A percentile compares a stretch with the other conserved stretches of the same genome.
Conservation (phyloP, 2,888 invertebrate genomes). For the Scaptomyza caliginosa region DNA sequence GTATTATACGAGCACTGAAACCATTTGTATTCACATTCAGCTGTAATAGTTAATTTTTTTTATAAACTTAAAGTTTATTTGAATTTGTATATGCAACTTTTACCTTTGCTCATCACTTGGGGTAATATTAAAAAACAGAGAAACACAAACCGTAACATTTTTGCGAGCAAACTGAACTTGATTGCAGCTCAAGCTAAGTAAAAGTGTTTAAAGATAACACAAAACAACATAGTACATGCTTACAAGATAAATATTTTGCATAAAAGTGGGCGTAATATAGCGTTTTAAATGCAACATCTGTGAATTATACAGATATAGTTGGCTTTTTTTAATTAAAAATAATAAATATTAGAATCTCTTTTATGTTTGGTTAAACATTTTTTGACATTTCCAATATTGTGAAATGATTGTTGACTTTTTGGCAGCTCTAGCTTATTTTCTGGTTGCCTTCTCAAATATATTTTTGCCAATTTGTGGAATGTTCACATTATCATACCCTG, state of each 20-base stretch:
- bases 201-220: neutral
- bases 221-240: no score
- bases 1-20: conserved; percentile 1
- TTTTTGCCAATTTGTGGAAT: neutral
- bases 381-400: neutral
- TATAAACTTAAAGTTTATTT: no score
- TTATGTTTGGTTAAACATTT: neutral
- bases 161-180: neutral
- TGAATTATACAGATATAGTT: no score
- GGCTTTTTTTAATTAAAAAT: no score
- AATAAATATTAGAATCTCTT: no score
- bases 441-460: neutral
- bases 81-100: neutral
- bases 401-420: neutral
- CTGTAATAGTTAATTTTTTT: neutral
- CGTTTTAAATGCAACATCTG: no score
- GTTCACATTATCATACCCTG: neutral
- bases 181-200: neutral
- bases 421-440: neutral
- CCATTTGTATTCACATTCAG: neutral
- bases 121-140: conserved; percentile 2
- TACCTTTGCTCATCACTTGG: neutral
- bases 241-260: neutral
- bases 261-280: neutral
- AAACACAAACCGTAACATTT: conserved; percentile 4